phyloP scores from a whole-genome alignment of 2,113 vertebrate genomes.

The Setophaga kirtlandii region DNA sequence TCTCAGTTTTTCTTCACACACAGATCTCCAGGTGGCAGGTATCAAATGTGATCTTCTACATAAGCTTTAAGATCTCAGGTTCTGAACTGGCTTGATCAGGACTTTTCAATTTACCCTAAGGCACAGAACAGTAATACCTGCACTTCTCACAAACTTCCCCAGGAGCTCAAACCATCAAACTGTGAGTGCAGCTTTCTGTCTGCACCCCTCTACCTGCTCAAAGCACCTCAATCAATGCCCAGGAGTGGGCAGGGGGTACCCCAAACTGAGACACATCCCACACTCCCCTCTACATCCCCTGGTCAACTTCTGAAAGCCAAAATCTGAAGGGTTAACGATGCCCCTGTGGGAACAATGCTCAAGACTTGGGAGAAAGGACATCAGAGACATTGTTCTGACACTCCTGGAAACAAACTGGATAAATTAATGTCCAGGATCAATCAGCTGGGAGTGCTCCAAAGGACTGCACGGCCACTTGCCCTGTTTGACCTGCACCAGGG shows the following conservation, averaged over 20 bases:
- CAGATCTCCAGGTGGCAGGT: too few relatives aligned
- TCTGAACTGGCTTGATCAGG: too few relatives aligned
- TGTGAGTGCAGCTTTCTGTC: neutral
- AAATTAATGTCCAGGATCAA: neutral
- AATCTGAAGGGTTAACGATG: neutral
- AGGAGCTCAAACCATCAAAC: rapidly evolving
- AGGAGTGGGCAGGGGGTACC: rapidly evolving
- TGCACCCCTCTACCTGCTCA: neutral
- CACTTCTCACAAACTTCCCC: neutral
- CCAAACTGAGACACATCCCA: neutral
- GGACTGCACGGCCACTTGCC: neutral
- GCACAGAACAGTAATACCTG: too few relatives aligned
- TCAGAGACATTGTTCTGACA: neutral
- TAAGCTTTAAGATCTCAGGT: too few relatives aligned
- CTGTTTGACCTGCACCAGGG: neutral
- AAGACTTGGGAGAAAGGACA: neutral
- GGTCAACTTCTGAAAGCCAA: neutral
- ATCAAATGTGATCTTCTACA: too few relatives aligned
- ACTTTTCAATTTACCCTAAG: too few relatives aligned
- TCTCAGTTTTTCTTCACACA: too few relatives aligned
- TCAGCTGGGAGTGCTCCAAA: neutral
- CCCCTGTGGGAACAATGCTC: neutral
- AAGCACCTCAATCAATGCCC: neutral
- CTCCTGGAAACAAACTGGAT: neutral
- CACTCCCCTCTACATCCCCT: neutral